Evolutionary conservation across 2,888 invertebrate genomes (phyloP), one percentile per base, ranked within the genome.

Genomic region (Himalopsyche kuldschensis): DNA sequence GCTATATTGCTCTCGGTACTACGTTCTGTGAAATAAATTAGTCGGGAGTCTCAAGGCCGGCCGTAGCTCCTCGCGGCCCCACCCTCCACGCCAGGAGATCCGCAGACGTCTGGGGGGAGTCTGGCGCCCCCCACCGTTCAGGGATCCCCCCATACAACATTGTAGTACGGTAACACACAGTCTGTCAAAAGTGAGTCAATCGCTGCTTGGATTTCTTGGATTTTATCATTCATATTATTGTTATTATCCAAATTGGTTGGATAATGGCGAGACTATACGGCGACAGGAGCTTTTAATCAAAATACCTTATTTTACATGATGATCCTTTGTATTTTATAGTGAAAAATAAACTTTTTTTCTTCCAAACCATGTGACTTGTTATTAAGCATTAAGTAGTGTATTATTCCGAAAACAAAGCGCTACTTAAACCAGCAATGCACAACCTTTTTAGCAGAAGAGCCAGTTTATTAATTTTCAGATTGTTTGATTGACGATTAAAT

Each of bases 41-140:
- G 46, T 27, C 27, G 80, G n/a, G 47, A 24, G 75, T 76, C 69
- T 83, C 81, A 81, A 83, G 83, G 80, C 78, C 80, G 55, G 81
- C 78, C 77, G 27, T 55, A 55, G 20, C 76, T 24, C 76, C 55
- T 46, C 15, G n/a, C 79, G 24, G 24, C 55, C 55, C 55, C 55
- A 20, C 8, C 20, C 77, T 24, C 76, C 35, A 47, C 55, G 63
- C 41, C 77, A 24, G 30, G 81, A 24, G 55, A 55, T 55, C 81
- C 41, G 80, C 75, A 35, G 27, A 24, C 15, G 75, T 79, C 79
- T 78, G 55, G 82, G 82, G 55, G 47, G 78, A 63, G 82, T 82
- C 82, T 82, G 82, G 55, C 55, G 55, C 55, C 55, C 55, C 55
- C 55, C 55, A 55, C 55, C 55, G 24, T 55, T n/a, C 20, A n/a